phyloP scores from a whole-genome alignment of 2,797 vertebrate genomes.

The Rhincodon typus region DNA sequence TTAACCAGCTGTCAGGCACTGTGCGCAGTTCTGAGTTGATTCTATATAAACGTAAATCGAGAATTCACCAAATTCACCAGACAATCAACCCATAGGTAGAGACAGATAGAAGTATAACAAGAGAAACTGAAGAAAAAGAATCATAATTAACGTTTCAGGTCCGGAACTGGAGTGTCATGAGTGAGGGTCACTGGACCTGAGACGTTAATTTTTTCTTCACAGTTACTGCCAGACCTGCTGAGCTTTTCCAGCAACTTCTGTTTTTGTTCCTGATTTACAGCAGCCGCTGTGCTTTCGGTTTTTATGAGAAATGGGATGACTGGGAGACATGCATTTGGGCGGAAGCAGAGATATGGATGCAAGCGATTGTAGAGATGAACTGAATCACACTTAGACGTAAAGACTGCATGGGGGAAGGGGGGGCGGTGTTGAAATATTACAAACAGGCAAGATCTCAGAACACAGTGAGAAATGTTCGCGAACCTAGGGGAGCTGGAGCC shows the following conservation, averaged over 20 bases:
- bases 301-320: background rate
- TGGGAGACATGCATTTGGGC: background rate
- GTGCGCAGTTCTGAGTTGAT: background rate
- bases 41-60: background rate
- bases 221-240: no score
- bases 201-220: no score
- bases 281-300: no score
- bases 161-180: no score
- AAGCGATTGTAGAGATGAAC: background rate
- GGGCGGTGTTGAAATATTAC: background rate
- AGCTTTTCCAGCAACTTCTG: no score
- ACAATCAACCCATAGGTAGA: background rate
- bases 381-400: background rate
- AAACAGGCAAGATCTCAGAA: background rate
- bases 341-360: background rate
- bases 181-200: no score
- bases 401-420: background rate
- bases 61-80: background rate
- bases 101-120: background rate
- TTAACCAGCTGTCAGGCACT: background rate
- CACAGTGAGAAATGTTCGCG: background rate
- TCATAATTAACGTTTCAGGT: no score
- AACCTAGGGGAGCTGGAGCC: background rate
- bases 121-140: background rate
- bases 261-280: no score